Base-by-base conservation (phyloP, 2,888 invertebrate species). In the Camptogramma bilineatum region DNA sequence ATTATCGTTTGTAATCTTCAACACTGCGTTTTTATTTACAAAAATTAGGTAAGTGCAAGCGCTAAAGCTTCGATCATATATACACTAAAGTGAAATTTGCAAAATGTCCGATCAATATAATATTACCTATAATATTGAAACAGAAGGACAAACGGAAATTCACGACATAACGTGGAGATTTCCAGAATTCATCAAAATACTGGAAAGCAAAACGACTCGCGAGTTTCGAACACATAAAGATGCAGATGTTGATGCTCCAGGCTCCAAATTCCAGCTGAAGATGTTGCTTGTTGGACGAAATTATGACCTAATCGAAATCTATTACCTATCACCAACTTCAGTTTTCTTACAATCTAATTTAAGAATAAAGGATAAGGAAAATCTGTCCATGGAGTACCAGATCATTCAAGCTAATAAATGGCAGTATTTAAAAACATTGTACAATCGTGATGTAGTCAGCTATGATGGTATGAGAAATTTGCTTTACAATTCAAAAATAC, bases 301-400 rank as follows among this genome's bases (percentile, higher is more conserved):
- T 57, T 90, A 90, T 63, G 91, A 92, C 65, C 83, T 92, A 0
- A 86, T 91, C 44, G 92, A 92, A 72, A 86, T 93, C 58, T 91
- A 88, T 69, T 93, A 86, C 63, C 75, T 90, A 62, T 88, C 88
- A 3, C 88, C 89, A 4, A 82, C 75, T 54, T 82, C 90, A 1
- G 84, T 91, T 2, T 92, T 91, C 72, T 67, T 91, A 17, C 91
- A 93, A 69, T 86, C 89, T 1, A 82, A 88, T 54, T 71, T 93
- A 5, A 90, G 87, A 0, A 84, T 90, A 90, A 90, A 73, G 80
- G 88, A 21, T 92, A 91, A 69, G 91, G 91, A 66, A 84, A 91
- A 4, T 89, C 90, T 0, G 87, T 91, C 21, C 47, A 88, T 88
- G 51, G 91, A 92, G 57, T 91, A 90, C 64, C 90, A 89, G 59